phyloP scores from a whole-genome alignment of 2,797 vertebrate species.

The Artibeus lituratus region DNA sequence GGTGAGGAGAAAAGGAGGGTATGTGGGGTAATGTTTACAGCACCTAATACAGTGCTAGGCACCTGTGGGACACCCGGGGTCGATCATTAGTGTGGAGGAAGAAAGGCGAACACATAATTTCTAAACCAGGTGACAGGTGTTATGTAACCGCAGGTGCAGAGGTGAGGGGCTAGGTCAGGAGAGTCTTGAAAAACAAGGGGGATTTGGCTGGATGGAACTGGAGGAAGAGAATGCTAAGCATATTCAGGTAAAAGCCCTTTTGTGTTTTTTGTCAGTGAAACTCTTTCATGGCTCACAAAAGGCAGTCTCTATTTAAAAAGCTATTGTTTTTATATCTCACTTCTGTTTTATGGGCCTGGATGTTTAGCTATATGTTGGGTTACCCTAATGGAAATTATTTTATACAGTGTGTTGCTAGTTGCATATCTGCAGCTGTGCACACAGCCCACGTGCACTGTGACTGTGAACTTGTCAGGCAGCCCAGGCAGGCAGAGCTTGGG shows the following conservation, averaged over 20 bases:
- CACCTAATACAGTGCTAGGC: neutral
- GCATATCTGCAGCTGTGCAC: neutral
- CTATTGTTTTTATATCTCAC: neutral
- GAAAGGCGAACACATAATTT: neutral
- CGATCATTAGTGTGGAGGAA: neutral
- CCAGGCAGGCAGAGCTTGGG: neutral
- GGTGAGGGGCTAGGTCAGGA: neutral
- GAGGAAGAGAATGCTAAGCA: neutral
- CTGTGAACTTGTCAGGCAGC: neutral
- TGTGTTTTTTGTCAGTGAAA: neutral
- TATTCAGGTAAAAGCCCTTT: neutral
- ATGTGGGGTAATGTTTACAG: neutral
- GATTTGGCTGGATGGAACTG: neutral
- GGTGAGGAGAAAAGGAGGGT: neutral
- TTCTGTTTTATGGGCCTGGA: neutral
- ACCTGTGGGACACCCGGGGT: rapidly evolving
- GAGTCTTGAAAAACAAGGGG: neutral
- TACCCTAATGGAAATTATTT: neutral
- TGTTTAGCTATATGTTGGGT: neutral
- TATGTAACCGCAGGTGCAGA: neutral
- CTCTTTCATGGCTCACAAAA: neutral
- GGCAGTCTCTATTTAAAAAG: neutral
- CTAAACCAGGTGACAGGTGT: neutral
- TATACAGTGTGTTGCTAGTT: neutral
- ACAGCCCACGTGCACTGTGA: neutral